A percentile compares a stretch with the other conserved stretches of the same genome.
Conservation (phyloP, 1,140 invertebrate genomes). For the Eulimnadia texana region DNA sequence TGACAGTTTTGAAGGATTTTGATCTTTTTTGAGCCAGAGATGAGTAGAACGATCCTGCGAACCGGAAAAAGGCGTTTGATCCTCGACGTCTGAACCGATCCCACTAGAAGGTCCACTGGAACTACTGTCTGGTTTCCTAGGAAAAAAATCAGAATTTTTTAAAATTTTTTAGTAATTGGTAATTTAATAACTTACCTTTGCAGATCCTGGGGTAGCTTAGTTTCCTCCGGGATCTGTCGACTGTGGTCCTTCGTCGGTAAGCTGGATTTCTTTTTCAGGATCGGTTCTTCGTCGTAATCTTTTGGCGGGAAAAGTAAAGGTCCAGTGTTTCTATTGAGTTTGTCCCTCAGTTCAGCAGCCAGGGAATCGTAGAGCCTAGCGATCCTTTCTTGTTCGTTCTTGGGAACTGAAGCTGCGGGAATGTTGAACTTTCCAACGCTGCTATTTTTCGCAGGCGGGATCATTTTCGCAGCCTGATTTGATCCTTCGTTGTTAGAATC, state of each 20-base stretch:
- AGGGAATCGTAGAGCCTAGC: constrained; percentile 73
- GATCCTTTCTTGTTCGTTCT: constrained; percentile 34
- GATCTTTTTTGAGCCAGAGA: constrained; percentile 8
- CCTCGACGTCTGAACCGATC: constrained; percentile 73
- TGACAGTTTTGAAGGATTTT: too few relatives aligned
- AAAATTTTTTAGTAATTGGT: constrained; percentile 42
- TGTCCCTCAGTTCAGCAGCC: constrained; percentile 75
- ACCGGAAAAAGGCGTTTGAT: constrained; percentile 29
- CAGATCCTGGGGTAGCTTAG: constrained; percentile 65
- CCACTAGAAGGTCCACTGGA: constrained; percentile 41
- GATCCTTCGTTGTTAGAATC: not conserved
- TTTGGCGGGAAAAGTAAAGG: constrained; percentile 76
- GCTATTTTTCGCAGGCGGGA: not conserved
- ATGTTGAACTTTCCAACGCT: constrained; percentile 22
- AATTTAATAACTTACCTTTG: constrained; percentile 57
- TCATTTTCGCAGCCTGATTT: not conserved
- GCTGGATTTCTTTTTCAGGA: constrained; percentile 39
- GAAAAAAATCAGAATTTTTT: constrained; percentile 53
- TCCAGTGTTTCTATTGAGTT: constrained; percentile 40
- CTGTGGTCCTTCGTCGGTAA: too few relatives aligned
- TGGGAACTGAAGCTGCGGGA: constrained; percentile 1
- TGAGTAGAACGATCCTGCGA: too few relatives aligned
- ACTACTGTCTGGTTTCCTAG: constrained; percentile 1
- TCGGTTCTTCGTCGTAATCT: constrained; percentile 59
- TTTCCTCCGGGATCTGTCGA: too few relatives aligned